Evolutionary conservation across 2,888 invertebrate species (phyloP), one percentile per base, ranked within the genome.

Genomic region (Tinea pellionella): DNA sequence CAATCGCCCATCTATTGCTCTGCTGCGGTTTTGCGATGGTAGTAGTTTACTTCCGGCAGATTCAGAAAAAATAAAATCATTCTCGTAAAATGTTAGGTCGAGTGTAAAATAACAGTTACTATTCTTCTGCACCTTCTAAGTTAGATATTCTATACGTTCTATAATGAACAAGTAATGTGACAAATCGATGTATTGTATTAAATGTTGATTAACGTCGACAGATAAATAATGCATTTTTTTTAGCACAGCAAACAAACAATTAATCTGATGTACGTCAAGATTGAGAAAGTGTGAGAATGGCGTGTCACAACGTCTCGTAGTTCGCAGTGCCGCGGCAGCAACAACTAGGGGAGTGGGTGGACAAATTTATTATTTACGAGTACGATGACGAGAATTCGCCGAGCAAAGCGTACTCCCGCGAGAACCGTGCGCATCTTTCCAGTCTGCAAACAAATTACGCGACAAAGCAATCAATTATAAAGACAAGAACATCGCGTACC

Each of bases 381-480:
- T n/a, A n/a, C 75, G 73, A 78, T 78, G 80, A 79, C 73, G 78
- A 80, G 71, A 74, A 74, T 18, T 15, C 9, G 74, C 75, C 73
- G 72, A 71, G 69, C 69, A 70, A 55, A 53, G 65, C 71, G 68
- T 72, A 68, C 69, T 82, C 86, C 81, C 83, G 77, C 70, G 84
- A 82, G 57, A 15, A 68, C 72, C 70, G 67, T 70, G 66, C 70
- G 68, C 74, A 74, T 67, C 68, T 70, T 63, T 65, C 70, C 66
- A 75, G 76, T 73, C 73, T 72, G 72, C 84, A 86, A 87, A 87
- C 85, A 87, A 87, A 87, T 87, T 87, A 86, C 78, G 78, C 79
- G 83, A 86, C 87, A 86, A 85, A 85, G 86, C 86, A 86, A 87
- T 86, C 86, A 87, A 87, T 86, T 87, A 84, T 75, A 79, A 82